A percentile compares a stretch with the other conserved stretches of the same genome.
Conservation (phyloP, 2,797 vertebrate genomes). For the Poecilia velifera region DNA sequence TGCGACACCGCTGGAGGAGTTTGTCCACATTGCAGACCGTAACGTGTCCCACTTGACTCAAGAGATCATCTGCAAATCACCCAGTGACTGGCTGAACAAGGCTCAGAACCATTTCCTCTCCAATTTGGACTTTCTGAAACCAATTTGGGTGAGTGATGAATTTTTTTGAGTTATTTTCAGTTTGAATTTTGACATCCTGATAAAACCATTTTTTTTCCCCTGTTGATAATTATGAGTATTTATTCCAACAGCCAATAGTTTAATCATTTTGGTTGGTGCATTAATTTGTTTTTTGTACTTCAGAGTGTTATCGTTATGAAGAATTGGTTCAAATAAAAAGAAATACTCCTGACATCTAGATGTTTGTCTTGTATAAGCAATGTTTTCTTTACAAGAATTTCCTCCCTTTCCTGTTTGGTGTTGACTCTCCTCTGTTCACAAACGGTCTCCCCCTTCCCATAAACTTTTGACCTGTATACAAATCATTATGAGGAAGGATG, state of each 20-base stretch:
- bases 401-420: background rate
- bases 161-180: background rate
- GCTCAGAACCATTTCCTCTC: constrained; percentile 85
- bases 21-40: constrained; percentile 83
- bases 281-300: background rate
- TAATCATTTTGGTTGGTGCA: background rate
- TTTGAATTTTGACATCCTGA: constrained; percentile 2
- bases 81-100: constrained; percentile 83
- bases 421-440: constrained; percentile 23
- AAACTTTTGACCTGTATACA: constrained; percentile 43
- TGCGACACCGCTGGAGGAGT: constrained; percentile 81
- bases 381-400: background rate
- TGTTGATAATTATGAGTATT: background rate
- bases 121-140: constrained; percentile 91
- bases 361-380: background rate
- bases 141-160: constrained; percentile 82
- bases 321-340: background rate
- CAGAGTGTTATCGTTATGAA: background rate
- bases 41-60: constrained; percentile 76
- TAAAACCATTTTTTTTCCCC: background rate
- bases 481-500: constrained; percentile 23
- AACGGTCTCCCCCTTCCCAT: constrained; percentile 22
- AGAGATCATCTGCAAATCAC: constrained; percentile 86
- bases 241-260: background rate
- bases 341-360: background rate